Percentiles rank a stretch among this genome's conserved stretches.
phyloP scores from a whole-genome alignment of 2,797 vertebrate species.

The Tarsius wallacei region DNA sequence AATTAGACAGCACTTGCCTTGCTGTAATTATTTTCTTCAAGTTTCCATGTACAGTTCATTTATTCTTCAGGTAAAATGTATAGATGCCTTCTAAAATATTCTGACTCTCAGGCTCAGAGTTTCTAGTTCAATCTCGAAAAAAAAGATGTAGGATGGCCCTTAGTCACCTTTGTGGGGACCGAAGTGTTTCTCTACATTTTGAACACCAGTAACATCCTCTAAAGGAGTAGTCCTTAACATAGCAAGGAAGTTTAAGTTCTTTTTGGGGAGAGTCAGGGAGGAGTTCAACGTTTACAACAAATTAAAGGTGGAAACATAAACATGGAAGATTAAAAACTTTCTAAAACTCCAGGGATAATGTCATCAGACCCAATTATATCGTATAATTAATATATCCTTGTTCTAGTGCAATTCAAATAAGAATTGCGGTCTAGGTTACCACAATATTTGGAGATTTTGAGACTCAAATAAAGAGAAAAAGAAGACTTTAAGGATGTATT shows the following conservation, averaged over 20 bases:
- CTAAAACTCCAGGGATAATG: conserved; percentile 71
- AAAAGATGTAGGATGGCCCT: neutral
- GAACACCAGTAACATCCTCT: neutral
- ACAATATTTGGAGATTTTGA: conserved; percentile 43
- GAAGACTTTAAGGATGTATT: neutral
- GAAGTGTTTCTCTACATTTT: conserved; percentile 39
- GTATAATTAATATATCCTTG: conserved; percentile 51
- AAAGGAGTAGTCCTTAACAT: neutral
- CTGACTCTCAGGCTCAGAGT: neutral
- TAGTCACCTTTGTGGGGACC: neutral
- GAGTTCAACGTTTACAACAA: conserved; percentile 43
- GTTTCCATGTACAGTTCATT: conserved; percentile 47
- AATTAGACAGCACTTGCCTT: neutral
- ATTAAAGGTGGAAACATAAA: conserved; percentile 62
- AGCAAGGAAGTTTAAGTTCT: conserved; percentile 52
- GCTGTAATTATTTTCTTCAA: conserved; percentile 6
- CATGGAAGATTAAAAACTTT: conserved; percentile 56
- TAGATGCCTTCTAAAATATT: conserved; percentile 41
- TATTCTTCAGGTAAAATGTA: conserved; percentile 16
- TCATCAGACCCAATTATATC: conserved; percentile 71
- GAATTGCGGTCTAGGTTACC: neutral
- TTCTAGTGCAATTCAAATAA: neutral
- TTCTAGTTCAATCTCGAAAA: conserved; percentile 26
- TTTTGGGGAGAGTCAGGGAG: neutral
- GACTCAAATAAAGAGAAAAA: neutral